These are phyloP conservation scores for Camponotus floridanus DNA, from an alignment of 1,140 invertebrate species.

Conservation along the genomic window DNA sequence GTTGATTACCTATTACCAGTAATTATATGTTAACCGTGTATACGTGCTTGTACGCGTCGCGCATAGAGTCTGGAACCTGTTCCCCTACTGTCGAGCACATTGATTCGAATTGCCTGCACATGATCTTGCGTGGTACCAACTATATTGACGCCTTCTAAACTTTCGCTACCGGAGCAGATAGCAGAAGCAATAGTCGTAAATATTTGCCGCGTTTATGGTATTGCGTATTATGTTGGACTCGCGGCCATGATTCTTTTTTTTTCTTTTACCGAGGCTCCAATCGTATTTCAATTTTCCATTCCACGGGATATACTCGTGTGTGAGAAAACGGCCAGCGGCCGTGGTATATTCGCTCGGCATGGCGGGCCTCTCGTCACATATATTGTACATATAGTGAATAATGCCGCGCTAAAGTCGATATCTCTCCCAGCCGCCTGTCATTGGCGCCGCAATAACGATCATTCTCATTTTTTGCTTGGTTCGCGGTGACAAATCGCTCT, in stretches of 20 bases:
- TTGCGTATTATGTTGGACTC: conserved; percentile 48
- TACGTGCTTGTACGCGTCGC: conserved; percentile 36
- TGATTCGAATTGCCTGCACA: conserved; percentile 68
- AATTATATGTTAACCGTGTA: conserved; percentile 73
- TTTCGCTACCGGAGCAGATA: conserved; percentile 61
- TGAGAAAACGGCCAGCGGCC: conserved; percentile 35
- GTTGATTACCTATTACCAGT: conserved; percentile 72
- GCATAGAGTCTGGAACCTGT: conserved; percentile 67
- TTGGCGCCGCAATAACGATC: conserved; percentile 63
- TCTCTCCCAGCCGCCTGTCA: conserved; percentile 54
- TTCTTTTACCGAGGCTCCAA: conserved; percentile 15
- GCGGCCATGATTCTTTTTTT: conserved; percentile 20
- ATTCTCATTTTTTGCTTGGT: conserved; percentile 46
- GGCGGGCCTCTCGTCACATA: neutral
- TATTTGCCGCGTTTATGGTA: conserved; percentile 62
- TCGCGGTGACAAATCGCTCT: conserved; percentile 55
- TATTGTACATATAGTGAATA: conserved; percentile 27
- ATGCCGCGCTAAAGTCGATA: conserved; percentile 50
- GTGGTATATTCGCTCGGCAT: neutral
- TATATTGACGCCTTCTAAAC: conserved; percentile 70
- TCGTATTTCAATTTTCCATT: conserved; percentile 57
- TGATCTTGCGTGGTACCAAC: conserved; percentile 30
- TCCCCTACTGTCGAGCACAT: conserved; percentile 64
- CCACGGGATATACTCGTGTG: neutral
- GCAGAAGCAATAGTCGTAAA: conserved; percentile 50